Base-by-base conservation (phyloP, 2,888 invertebrate genomes). In the Noctua comes region DNA sequence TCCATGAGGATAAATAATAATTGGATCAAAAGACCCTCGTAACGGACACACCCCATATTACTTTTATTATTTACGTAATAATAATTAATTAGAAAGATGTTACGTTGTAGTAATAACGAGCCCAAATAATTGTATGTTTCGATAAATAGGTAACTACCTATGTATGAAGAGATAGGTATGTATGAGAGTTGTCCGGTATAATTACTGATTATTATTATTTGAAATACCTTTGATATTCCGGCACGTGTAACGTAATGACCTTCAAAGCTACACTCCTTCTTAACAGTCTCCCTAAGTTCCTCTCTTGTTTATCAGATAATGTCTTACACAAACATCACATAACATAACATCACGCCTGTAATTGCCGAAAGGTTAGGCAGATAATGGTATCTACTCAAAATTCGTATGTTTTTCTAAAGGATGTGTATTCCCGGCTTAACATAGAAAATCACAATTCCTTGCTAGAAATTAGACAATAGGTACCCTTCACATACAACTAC, bases 61-160 rank as follows among this genome's bases (percentile, higher is more conserved):
- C 27, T 59, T 75, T 82, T 24, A 59, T 82, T 79, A 74, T 66
- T 74, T 82, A 74, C 48, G 31, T 24, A 13, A 46, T 54, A 65
- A 40, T 46, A 31, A 48, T 66, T 43, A 57, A 74, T 66, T 57
- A 57, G 8, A 43, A 57, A 74, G 31, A 66, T 36, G 31, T 27
- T n/a, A 11, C 8, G 27, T 36, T 27, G 48, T 40, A 36, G 10
- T 10, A 21, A 51, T 21, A 10, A n/a, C 65, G 7, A 43, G 11
- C 31, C 10, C 4, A n/a, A 78, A 36, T 51, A 65, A 81, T 65
- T 51, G 21, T 64, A 46, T 54, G 8, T 74, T 57, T 48, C n/a
- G 21, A 57, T 36, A 46, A 64, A 64, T 43, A 46, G 7, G 21
- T 36, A 36, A 21, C 21, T 54, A 24, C 10, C 3, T 16, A 31